A percentile compares a stretch with the other conserved stretches of the same genome.
These are phyloP conservation scores for Drosophila busckii DNA, from an alignment of 1,140 invertebrate genomes.

Conservation along the genomic window DNA sequence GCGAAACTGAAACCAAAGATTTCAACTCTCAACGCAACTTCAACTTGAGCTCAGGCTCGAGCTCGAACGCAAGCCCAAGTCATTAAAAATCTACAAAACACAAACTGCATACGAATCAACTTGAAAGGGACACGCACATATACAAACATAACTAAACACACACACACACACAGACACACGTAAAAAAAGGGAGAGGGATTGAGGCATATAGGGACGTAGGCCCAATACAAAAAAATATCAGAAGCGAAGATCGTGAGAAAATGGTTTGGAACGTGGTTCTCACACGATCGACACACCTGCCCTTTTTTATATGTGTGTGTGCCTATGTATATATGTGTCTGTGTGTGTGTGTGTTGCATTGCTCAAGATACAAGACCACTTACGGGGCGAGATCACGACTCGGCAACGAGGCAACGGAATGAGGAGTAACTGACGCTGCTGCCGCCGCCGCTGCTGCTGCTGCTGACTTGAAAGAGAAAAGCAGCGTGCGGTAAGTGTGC, in stretches of 20 bases:
- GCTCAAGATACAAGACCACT: constrained; percentile 78
- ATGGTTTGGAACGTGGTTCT: constrained; percentile 79
- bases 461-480: constrained; percentile 71
- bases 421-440: constrained; percentile 10
- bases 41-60: constrained; percentile 11
- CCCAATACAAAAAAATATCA: constrained; percentile 58
- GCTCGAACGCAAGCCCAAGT: constrained; percentile 71
- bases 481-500: constrained; percentile 73
- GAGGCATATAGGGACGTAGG: constrained; percentile 8
- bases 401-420: constrained; percentile 35
- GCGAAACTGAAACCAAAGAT: constrained; percentile 45
- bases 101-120: constrained; percentile 76
- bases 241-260: constrained; percentile 79
- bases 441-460: constrained; percentile 17
- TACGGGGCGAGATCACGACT: constrained; percentile 77
- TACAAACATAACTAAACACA: constrained; percentile 2
- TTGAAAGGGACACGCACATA: constrained; percentile 42
- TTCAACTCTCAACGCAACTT: constrained; percentile 6
- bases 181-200: constrained; percentile 2
- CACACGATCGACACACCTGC: constrained; percentile 79
- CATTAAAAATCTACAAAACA: constrained; percentile 75
- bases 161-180: constrained; percentile 22
- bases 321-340: constrained; percentile 8
- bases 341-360: constrained; percentile 45
- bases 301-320: constrained; percentile 67